Evolutionary conservation across 2,888 invertebrate genomes (phyloP).

Genomic region (Camptogramma bilineatum): DNA sequence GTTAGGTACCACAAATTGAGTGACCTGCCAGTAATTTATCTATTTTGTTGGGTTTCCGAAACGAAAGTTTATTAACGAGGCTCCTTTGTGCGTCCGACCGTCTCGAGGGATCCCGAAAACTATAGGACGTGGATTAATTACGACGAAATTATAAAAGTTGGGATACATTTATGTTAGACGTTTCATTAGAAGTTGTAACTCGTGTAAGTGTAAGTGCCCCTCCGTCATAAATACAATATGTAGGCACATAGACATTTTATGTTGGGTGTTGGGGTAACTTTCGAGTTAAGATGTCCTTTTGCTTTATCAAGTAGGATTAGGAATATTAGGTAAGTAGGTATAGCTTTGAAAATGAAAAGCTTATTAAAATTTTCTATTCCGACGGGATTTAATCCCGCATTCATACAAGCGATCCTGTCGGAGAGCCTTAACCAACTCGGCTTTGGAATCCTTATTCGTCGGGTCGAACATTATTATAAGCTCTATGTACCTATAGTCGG

Average conservation of each 20-base stretch:
- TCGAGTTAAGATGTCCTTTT: too few relatives aligned
- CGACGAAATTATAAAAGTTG: conserved; percentile 28
- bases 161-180: conserved; percentile 13
- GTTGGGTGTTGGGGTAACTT: too few relatives aligned
- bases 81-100: conserved; percentile 27
- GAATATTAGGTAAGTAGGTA: too few relatives aligned
- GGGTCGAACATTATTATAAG: too few relatives aligned
- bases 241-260: background rate
- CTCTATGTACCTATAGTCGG: too few relatives aligned
- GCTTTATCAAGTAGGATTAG: too few relatives aligned
- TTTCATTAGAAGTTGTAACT: conserved; percentile 5
- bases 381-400: too few relatives aligned
- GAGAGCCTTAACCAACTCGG: too few relatives aligned
- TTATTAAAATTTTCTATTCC: too few relatives aligned
- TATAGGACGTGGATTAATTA: conserved; percentile 34
- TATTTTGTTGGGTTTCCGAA: conserved; percentile 30
- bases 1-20: conserved; percentile 1
- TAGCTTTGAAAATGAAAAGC: too few relatives aligned
- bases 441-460: too few relatives aligned
- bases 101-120: conserved; percentile 18
- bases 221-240: background rate
- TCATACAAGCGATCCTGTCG: too few relatives aligned
- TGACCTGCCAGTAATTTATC: conserved; percentile 22
- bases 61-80: conserved; percentile 37
- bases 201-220: background rate